A percentile compares a stretch with the other conserved stretches of the same genome.
These are phyloP conservation scores for Actenoides lindsayi DNA, from an alignment of 2,113 vertebrate species.

Conservation along the genomic window DNA sequence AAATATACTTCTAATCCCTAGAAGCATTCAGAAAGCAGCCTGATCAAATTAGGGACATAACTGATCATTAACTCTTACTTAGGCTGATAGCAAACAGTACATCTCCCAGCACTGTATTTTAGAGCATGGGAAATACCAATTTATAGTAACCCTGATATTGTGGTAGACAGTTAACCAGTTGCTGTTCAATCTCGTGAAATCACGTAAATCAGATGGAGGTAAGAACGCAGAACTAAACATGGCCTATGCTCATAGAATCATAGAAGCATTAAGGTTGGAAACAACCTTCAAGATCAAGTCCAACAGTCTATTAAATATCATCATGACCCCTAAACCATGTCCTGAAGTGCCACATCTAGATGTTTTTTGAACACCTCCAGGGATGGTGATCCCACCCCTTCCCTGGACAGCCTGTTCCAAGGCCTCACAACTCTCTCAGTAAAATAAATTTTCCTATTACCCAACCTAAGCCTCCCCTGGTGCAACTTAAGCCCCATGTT, in stretches of 20 bases:
- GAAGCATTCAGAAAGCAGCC: neutral
- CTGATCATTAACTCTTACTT: neutral
- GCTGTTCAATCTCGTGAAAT: neutral
- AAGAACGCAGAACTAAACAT: neutral
- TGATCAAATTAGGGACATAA: neutral
- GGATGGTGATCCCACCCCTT: too few species aligned
- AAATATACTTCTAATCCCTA: neutral
- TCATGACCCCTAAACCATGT: too few species aligned
- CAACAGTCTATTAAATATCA: too few species aligned
- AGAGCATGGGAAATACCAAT: neutral
- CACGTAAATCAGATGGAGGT: accelerated
- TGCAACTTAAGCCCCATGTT: too few species aligned
- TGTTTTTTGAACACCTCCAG: too few species aligned
- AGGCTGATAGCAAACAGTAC: neutral
- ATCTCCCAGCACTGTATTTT: neutral
- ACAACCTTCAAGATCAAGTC: too few species aligned
- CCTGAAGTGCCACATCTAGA: too few species aligned
- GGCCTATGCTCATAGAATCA: neutral
- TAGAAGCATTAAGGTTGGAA: too few species aligned
- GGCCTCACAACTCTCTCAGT: too few species aligned
- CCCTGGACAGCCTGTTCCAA: too few species aligned
- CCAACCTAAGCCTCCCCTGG: too few species aligned
- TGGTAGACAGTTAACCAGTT: neutral
- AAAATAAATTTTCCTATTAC: too few species aligned
- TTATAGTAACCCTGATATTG: neutral